A percentile compares a stretch with the other conserved stretches of the same genome.
Evolutionary conservation across 2,797 vertebrate species (phyloP).

Genomic region (Gambusia yucatana): DNA sequence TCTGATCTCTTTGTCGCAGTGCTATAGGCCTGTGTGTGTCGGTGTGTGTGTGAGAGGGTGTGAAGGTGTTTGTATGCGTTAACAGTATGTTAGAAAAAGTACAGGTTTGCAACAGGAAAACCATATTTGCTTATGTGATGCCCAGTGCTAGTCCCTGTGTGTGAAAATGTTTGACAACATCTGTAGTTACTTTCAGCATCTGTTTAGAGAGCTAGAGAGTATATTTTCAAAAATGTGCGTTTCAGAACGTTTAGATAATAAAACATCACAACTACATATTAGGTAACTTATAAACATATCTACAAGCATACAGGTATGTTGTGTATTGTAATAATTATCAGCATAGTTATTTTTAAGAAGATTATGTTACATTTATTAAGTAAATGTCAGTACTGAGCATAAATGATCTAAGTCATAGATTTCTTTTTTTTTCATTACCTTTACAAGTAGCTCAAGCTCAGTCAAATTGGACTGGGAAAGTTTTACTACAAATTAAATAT

Average conservation of each 20-base stretch:
- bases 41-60: constrained; percentile 8
- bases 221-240: neutral
- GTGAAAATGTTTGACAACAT: neutral
- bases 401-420: neutral
- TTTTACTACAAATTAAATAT: neutral
- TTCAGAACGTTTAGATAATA: neutral
- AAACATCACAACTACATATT: neutral
- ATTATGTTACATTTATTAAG: neutral
- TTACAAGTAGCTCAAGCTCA: neutral
- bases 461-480: neutral
- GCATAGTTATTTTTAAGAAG: neutral
- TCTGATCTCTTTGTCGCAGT: constrained; percentile 97
- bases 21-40: constrained; percentile 71
- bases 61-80: constrained; percentile 23
- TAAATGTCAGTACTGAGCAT: neutral
- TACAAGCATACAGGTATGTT: neutral
- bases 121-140: constrained; percentile 37
- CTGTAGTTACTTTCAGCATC: neutral
- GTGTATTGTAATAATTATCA: neutral
- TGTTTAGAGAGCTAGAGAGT: neutral
- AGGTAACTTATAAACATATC: neutral
- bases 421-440: neutral
- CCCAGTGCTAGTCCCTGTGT: constrained; percentile 4
- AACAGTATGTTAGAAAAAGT: constrained; percentile 67
- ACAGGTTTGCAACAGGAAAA: constrained; percentile 67